Evolutionary conservation across 1,140 invertebrate genomes (phyloP).

Genomic region (Vanessa atalanta): DNA sequence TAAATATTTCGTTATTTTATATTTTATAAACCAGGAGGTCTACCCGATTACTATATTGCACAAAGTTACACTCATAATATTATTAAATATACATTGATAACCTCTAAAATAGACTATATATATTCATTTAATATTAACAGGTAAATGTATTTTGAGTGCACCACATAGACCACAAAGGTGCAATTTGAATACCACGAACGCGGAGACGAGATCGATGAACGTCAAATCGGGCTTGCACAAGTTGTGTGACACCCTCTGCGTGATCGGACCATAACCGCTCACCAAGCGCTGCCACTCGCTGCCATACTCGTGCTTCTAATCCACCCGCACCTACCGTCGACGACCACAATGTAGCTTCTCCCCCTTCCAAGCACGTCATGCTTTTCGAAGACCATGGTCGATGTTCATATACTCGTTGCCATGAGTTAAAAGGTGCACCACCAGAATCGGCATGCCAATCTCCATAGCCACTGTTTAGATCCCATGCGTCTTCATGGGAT

Average conservation of each 20-base stretch:
- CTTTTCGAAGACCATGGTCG: constrained; percentile 83
- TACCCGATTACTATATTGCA: no score
- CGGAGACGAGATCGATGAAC: constrained; percentile 83
- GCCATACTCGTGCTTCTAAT: constrained; percentile 85
- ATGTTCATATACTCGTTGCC: constrained; percentile 90
- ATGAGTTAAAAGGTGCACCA: constrained; percentile 88
- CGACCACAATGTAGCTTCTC: constrained; percentile 86
- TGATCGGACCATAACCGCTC: constrained; percentile 81
- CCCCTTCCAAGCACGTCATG: constrained; percentile 80
- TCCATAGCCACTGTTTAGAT: constrained; percentile 89
- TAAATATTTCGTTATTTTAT: no score
- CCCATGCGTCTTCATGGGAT: constrained; percentile 91
- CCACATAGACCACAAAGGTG: constrained; percentile 87
- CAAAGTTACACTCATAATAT: no score
- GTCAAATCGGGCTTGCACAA: constrained; percentile 84
- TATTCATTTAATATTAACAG: no score
- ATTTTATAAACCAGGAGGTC: no score
- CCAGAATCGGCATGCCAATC: constrained; percentile 86
- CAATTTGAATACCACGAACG: constrained; percentile 82
- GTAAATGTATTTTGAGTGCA: constrained; percentile 83
- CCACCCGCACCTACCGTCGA: constrained; percentile 82
- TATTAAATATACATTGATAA: no score
- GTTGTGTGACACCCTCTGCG: constrained; percentile 57
- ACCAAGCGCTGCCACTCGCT: constrained; percentile 85
- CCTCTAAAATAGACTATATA: no score